phyloP scores from a whole-genome alignment of 2,888 invertebrate genomes.

The Stictocephala bisonia region DNA sequence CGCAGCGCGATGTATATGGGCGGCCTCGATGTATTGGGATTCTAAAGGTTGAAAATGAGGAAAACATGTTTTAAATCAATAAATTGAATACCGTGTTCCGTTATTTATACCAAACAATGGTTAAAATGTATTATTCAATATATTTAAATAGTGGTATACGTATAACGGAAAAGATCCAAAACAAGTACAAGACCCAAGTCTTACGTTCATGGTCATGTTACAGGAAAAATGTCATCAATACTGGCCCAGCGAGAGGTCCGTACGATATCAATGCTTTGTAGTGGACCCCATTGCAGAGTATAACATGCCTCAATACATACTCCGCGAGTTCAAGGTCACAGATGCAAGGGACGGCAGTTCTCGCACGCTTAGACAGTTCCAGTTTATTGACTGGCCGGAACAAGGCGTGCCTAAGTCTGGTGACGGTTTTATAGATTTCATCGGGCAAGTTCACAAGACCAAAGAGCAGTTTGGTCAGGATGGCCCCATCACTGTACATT shows the following conservation, averaged over 20 bases:
- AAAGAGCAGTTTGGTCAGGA: slow-evolving; percentile 99
- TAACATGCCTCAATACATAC: slow-evolving; percentile 99
- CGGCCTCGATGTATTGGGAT: too few relatives aligned
- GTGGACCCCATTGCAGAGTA: slow-evolving; percentile 99
- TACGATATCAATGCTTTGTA: slow-evolving; percentile 97
- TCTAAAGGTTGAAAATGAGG: too few relatives aligned
- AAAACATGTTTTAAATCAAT: too few relatives aligned
- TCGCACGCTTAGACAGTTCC: slow-evolving; percentile 95
- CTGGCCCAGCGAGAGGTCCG: slow-evolving; percentile 98
- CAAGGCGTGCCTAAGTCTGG: slow-evolving; percentile 98
- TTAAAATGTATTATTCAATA: too few relatives aligned
- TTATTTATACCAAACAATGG: too few relatives aligned
- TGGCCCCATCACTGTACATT: slow-evolving; percentile 98
- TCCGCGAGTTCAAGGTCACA: slow-evolving; percentile 98
- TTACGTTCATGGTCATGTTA: too few relatives aligned
- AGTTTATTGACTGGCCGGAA: slow-evolving; percentile 96
- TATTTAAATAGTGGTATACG: too few relatives aligned
- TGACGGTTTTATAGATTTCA: slow-evolving; percentile 99
- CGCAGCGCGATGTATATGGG: too few relatives aligned
- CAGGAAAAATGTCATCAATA: slow-evolving; percentile 99
- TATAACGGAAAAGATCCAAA: too few relatives aligned
- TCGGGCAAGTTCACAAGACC: slow-evolving; percentile 99
- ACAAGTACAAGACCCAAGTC: too few relatives aligned
- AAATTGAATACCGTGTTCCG: too few relatives aligned
- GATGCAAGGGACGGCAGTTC: slow-evolving; percentile 98